These are phyloP conservation scores for Calameuta filiformis DNA, from an alignment of 2,888 invertebrate species.

Conservation along the genomic window DNA sequence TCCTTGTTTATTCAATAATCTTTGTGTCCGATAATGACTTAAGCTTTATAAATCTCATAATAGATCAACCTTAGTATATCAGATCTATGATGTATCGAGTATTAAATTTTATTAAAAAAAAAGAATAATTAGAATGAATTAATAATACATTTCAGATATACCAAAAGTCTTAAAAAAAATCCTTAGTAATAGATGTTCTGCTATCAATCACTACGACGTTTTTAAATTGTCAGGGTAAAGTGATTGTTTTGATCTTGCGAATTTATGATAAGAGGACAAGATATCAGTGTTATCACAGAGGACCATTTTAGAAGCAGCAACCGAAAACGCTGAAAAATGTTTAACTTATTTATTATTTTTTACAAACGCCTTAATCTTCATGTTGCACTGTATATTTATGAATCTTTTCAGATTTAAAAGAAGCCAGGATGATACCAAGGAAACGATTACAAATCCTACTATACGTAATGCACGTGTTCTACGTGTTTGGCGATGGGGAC, in stretches of 20 bases:
- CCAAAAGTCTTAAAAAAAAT: too few species aligned
- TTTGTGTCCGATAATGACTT: not conserved
- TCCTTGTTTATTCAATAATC: not conserved
- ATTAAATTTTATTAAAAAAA: not conserved
- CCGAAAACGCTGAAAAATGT: not conserved
- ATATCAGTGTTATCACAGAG: not conserved
- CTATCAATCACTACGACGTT: not conserved
- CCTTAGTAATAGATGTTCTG: too few species aligned
- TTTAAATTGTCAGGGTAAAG: not conserved
- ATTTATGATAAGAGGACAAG: not conserved
- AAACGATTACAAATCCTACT: conserved; percentile 38
- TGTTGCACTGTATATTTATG: not conserved
- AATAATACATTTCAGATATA: not conserved
- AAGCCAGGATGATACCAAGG: conserved; percentile 38
- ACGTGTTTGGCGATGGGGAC: conserved; percentile 31
- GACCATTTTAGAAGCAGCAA: not conserved
- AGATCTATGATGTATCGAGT: not conserved
- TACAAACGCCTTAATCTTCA: not conserved
- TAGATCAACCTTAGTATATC: not conserved
- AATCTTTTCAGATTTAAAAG: not conserved
- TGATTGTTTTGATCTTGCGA: not conserved
- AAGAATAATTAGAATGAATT: not conserved
- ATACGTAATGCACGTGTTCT: conserved; percentile 31
- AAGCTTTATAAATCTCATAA: not conserved
- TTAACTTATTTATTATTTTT: not conserved